Base-by-base conservation (phyloP, 2,888 invertebrate species). In the Nebria salina region DNA sequence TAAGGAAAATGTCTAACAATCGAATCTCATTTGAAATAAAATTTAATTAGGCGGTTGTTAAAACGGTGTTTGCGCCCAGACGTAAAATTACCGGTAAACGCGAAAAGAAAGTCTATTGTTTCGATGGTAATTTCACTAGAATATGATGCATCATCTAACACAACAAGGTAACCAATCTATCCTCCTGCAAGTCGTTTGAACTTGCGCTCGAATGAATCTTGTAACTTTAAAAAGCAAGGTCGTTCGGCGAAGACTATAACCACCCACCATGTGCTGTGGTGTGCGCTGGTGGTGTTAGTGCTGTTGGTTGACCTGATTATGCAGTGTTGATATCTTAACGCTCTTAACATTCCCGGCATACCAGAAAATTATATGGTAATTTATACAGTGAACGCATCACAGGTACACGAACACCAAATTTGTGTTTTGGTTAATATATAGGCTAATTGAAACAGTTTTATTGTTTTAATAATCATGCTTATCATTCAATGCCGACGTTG, bases 361-460 rank as follows among this genome's bases (percentile, higher is more conserved):
- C 54, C 54, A 54, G 54, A 54, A 54, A 54, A 54, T 54, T 54
- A 54, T 54, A 54, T 54, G 54, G 54, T 54, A 54, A 54, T 54
- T 7, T 54, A 54, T 54, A 54, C 54, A 54, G 7, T 54, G 54
- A 54, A 54, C 54, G 8, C 54, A 54, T 54, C 54, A 13, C 54
- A 54, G 54, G 54, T 54, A 54, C 54, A 54, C 54, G 54, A 54
- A 54, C 8, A 54, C 34, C 54, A 54, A 54, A 11, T 54, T 54
- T 54, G 8, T 54, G 7, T 54, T 54, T 54, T 54, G 54, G 54
- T 11, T 54, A 54, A 54, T 54, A 54, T 54, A 54, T 54, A 54
- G 54, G 54, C 2, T 54, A 54, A 54, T 54, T 54, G 54, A 54
- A 11, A 13, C 54, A 3, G 54, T 13, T 54, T 54, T 7, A 54